Conservation (phyloP, 2,888 invertebrate species). For the Linyphia triangularis region DNA sequence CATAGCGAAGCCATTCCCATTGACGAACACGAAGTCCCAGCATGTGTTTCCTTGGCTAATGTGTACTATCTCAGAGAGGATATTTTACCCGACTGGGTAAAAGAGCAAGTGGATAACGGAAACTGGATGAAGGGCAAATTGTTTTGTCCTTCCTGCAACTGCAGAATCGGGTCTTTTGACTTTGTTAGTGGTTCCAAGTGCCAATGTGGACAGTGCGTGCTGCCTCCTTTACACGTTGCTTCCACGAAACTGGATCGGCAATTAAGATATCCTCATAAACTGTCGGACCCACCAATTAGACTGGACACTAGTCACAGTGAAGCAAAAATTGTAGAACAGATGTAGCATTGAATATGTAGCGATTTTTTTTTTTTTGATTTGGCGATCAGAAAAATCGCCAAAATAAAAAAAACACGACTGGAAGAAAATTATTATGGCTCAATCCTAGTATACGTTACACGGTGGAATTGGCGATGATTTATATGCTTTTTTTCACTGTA, state of each 20-base stretch:
- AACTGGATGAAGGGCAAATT: conserved; percentile 77
- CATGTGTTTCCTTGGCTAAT: conserved; percentile 26
- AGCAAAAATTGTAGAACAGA: too few species aligned
- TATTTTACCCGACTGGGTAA: conserved; percentile 71
- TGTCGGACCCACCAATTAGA: too few species aligned
- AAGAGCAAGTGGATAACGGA: conserved; percentile 69
- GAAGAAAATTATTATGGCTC: too few species aligned
- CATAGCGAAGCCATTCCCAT: conserved; percentile 51
- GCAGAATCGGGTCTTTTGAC: conserved; percentile 76
- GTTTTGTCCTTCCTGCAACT: conserved; percentile 75
- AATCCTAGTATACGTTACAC: too few species aligned
- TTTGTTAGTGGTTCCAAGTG: conserved; percentile 76
- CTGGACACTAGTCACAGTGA: too few species aligned
- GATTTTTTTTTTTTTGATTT: too few species aligned
- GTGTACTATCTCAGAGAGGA: conserved; percentile 75
- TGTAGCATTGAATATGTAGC: too few species aligned
- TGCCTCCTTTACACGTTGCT: conserved; percentile 76
- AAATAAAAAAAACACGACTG: too few species aligned
- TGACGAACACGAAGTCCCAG: conserved; percentile 5
- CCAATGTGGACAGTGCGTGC: conserved; percentile 65
- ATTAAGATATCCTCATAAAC: not conserved
- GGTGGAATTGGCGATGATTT: too few species aligned
- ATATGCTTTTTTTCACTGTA: too few species aligned
- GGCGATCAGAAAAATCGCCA: too few species aligned
- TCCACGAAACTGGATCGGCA: conserved; percentile 74